Conservation (phyloP, 2,888 invertebrate genomes). For the Nasonia oneida region DNA sequence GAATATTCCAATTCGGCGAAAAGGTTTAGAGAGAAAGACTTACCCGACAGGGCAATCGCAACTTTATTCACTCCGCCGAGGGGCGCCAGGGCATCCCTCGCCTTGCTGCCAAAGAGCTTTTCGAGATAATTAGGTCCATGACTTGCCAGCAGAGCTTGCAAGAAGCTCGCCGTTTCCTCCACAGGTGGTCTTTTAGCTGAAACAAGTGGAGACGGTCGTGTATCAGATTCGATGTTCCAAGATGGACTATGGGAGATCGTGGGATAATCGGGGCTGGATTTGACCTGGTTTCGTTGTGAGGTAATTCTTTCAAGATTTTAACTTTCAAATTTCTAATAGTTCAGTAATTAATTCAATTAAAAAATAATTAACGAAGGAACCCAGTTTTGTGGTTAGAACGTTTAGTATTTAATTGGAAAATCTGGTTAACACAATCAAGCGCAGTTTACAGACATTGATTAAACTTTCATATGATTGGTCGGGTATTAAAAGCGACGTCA, state of each 20-base stretch:
- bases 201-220: constrained; percentile 62
- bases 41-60: constrained; percentile 96
- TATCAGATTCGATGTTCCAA: not conserved
- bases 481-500: too few species aligned
- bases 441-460: too few species aligned
- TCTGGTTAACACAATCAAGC: too few species aligned
- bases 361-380: too few species aligned
- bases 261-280: too few species aligned
- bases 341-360: too few species aligned
- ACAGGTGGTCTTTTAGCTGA: constrained; percentile 97
- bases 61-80: constrained; percentile 97
- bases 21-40: constrained; percentile 63
- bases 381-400: too few species aligned
- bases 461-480: too few species aligned
- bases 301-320: too few species aligned
- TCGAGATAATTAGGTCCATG: constrained; percentile 98
- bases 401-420: too few species aligned
- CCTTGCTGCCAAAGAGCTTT: constrained; percentile 97
- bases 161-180: constrained; percentile 96
- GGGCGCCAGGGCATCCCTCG: constrained; percentile 93
- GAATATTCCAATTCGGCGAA: constrained; percentile 39
- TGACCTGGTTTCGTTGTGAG: too few species aligned
- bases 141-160: constrained; percentile 95
- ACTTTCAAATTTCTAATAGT: too few species aligned
- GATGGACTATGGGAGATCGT: not conserved